phyloP scores from a whole-genome alignment of 37 sponge, comb jelly and placozoan species.

The Aphrocallistes beatrix region DNA sequence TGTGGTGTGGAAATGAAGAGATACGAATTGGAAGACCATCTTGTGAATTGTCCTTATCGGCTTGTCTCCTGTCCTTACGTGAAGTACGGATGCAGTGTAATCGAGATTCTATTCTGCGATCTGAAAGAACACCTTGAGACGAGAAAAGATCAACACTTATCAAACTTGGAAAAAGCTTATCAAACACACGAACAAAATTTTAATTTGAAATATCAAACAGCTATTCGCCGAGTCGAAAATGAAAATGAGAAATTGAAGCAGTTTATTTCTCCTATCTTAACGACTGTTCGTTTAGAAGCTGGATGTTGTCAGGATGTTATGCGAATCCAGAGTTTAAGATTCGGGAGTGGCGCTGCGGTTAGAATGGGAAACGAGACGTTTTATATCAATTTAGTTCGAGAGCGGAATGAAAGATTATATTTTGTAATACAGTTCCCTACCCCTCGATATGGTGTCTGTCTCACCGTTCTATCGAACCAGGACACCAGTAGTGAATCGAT shows the following conservation, averaged over 20 bases:
- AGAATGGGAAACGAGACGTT: not conserved
- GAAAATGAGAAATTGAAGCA: not conserved
- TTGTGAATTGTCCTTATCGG: not conserved
- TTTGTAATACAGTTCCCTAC: not conserved
- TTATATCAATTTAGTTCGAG: not conserved
- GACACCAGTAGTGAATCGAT: not conserved
- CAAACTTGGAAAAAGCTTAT: too few relatives aligned
- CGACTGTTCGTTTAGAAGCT: not conserved
- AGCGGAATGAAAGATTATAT: not conserved
- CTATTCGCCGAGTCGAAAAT: not conserved
- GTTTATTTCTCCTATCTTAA: not conserved
- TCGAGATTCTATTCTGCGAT: not conserved
- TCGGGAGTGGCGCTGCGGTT: not conserved
- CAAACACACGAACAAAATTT: too few relatives aligned
- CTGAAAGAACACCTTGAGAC: not conserved
- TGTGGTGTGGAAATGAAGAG: not conserved
- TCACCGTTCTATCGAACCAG: not conserved
- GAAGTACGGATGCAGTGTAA: not conserved
- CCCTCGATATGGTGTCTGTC: not conserved
- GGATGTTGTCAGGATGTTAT: not conserved
- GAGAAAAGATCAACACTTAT: not conserved
- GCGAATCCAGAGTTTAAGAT: not conserved
- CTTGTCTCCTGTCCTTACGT: not conserved
- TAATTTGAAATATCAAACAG: not conserved
- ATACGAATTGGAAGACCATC: not conserved